These are phyloP conservation scores for Danaus plexippus DNA, from an alignment of 1,140 invertebrate genomes.

Conservation along the genomic window DNA sequence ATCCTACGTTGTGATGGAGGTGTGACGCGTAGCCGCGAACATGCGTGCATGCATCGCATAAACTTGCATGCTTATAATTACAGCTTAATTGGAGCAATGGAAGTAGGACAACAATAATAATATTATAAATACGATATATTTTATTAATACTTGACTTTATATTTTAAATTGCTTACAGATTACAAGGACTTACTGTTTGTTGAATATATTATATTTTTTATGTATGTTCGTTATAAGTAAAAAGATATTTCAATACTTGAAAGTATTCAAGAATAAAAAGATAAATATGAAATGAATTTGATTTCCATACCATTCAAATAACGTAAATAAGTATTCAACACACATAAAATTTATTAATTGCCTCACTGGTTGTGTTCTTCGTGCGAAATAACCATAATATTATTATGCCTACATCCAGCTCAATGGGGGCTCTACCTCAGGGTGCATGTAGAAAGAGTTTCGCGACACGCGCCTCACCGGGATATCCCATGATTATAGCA, in stretches of 20 bases:
- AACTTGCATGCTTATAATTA: slow-evolving; percentile 46
- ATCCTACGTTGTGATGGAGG: slow-evolving; percentile 5
- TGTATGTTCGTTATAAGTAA: no score
- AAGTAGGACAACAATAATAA: slow-evolving; percentile 11
- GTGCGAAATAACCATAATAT: slow-evolving; percentile 47
- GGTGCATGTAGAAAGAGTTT: slow-evolving; percentile 44
- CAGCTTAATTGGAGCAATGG: slow-evolving; percentile 55
- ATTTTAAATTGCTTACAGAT: slow-evolving; percentile 12
- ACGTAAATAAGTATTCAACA: slow-evolving; percentile 4
- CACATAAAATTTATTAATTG: slow-evolving; percentile 14
- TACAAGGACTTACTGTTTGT: no score
- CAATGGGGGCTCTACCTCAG: slow-evolving; percentile 49
- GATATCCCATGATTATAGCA: slow-evolving; percentile 41
- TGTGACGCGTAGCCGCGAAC: slow-evolving; percentile 27
- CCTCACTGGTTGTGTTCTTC: slow-evolving; percentile 23
- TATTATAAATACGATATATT: no score
- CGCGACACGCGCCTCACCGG: slow-evolving; percentile 30
- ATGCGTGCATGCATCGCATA: slow-evolving; percentile 19
- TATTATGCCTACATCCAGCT: slow-evolving; percentile 9
- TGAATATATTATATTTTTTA: no score
- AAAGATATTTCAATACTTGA: no score
- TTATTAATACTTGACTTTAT: no score
- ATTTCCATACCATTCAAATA: no score
- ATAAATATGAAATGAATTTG: no score
- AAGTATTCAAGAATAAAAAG: no score